Evolutionary conservation across 2,113 vertebrate species (phyloP).

Genomic region (Pelodiscus sinensis): DNA sequence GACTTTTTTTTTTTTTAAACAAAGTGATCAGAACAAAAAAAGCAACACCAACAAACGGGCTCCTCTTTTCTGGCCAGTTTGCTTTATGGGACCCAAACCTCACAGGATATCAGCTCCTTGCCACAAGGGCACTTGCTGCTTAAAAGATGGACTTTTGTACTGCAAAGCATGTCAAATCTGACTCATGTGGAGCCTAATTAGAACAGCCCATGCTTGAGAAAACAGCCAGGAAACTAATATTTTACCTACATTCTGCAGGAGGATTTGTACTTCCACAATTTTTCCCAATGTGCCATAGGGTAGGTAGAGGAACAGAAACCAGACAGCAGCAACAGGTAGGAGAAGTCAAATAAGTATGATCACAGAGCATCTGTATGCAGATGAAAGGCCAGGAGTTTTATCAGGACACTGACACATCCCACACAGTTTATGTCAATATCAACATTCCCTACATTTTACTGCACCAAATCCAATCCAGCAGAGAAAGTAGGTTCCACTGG

Average conservation of each 20-base stretch:
- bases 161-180: not conserved
- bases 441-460: not conserved
- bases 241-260: not conserved
- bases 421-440: not conserved
- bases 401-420: not conserved
- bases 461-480: not conserved
- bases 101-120: not conserved
- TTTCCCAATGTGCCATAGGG: not conserved
- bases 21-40: not conserved
- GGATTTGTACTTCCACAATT: not conserved
- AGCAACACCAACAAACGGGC: not conserved
- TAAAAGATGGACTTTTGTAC: not conserved
- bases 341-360: not conserved
- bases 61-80: not conserved
- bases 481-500: not conserved
- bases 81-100: not conserved
- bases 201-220: not conserved
- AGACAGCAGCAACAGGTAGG: not conserved
- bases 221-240: not conserved
- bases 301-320: not conserved
- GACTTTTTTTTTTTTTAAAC: not conserved
- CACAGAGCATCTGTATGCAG: not conserved
- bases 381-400: not conserved
- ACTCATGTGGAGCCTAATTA: not conserved
- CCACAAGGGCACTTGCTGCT: not conserved